Evolutionary conservation across 2,113 vertebrate species (phyloP), one percentile per base, ranked within the genome.

Genomic region (Phaetusa simplex): DNA sequence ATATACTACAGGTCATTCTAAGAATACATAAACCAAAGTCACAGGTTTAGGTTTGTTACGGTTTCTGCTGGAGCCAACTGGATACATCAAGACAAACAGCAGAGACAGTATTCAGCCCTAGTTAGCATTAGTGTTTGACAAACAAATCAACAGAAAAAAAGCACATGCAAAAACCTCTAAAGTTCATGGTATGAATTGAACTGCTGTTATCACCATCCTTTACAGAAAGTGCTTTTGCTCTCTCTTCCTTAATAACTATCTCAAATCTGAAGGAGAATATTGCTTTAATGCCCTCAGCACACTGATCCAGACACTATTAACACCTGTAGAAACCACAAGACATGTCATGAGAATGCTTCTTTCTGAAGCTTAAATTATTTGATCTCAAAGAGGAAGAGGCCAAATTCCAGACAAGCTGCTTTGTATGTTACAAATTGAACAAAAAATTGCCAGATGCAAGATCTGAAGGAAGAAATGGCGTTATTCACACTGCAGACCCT

Each of bases 311-410:
- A 94, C 95, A 91, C 97, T 95, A 93, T 95, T 96, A 97, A 96
- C 95, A 96, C 95, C 94, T 97, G 86, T 93, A 95, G 86, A 86
- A 97, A 92, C 92, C 88, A 95, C 79, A 93, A 95, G 90, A 95
- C 93, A 94, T 86, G 72, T 83, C 92, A 95, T 23, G 76, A 95
- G 96, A 78, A 94, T 47, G 90, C 88, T 88, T 67, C 82, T 91
- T 97, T 94, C 95, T 91, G 92, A 92, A 93, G 92, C 90, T 90
- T 96, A 93, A 95, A 97, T 96, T 95, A 96, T 94, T 96, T 95
- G 92, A 96, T 96, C 95, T 96, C 88, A 74, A 92, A 95, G 88
- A 94, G 90, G 82, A 88, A 97, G 94, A 96, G 96, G 96, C 90
- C 90, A 94, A 94, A 97, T 95, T 93, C 82, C 88, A 95, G 88